These are phyloP conservation scores for Rhagonycha lutea DNA, from an alignment of 2,888 invertebrate genomes.

Conservation along the genomic window DNA sequence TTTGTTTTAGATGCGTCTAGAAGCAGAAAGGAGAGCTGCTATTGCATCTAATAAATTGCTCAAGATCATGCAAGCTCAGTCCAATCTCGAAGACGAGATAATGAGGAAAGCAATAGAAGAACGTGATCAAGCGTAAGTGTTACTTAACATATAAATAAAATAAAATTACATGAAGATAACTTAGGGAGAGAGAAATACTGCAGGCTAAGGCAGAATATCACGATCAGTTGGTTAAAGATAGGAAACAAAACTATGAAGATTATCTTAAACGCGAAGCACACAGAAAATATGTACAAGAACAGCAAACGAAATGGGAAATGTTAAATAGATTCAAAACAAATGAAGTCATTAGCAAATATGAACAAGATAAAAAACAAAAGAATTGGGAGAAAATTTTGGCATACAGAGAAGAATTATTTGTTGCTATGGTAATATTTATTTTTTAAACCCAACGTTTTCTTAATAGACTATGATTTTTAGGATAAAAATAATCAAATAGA, in stretches of 20 bases:
- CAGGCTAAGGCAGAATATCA: slow-evolving; percentile 46
- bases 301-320: slow-evolving; percentile 60
- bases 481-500: neutral
- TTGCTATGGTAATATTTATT: slow-evolving; percentile 55
- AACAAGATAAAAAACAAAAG: slow-evolving; percentile 52
- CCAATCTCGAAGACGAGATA: slow-evolving; percentile 55
- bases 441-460: neutral
- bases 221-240: slow-evolving; percentile 42
- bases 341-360: slow-evolving; percentile 57
- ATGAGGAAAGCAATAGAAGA: slow-evolving; percentile 60
- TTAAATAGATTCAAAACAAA: slow-evolving; percentile 62
- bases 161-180: slow-evolving; percentile 1
- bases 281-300: slow-evolving; percentile 53
- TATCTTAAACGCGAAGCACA: slow-evolving; percentile 47
- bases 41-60: slow-evolving; percentile 56
- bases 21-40: slow-evolving; percentile 55
- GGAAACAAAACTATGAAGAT: slow-evolving; percentile 41
- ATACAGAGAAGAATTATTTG: slow-evolving; percentile 56
- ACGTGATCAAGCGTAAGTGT: slow-evolving; percentile 48
- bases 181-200: slow-evolving; percentile 50
- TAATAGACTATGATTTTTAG: neutral
- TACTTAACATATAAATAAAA: neutral
- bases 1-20: slow-evolving; percentile 46
- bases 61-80: slow-evolving; percentile 54
- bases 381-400: slow-evolving; percentile 54